Evolutionary conservation across 2,113 vertebrate species (phyloP), one percentile per base, ranked within the genome.

Genomic region (Oncorhynchus masou): DNA sequence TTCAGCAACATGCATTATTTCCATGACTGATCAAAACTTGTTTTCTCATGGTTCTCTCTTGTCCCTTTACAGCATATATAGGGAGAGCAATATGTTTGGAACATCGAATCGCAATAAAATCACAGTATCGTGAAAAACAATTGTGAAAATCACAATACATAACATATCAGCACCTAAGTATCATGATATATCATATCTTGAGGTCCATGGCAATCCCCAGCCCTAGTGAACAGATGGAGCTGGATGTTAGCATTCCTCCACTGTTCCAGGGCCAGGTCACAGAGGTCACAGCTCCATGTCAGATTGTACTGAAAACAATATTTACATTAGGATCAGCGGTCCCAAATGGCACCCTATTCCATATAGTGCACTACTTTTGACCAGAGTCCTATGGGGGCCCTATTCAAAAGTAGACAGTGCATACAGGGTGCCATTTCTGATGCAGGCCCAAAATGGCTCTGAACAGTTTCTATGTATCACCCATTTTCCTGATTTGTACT

Each of bases 181-280:
- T 34, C 34, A 1, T 34, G 34, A 34, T 7, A 34, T 34, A 34
- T 34, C 31, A 34, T 34, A 34, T 7, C 1, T 6, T 34, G 34
- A 34, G 31, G 31, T 34, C 31, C 6, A 1, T 34, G 31, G 6
- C 31, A 34, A 34, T 34, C 6, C 31, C 31, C 6, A 34, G 31
- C 31, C 31, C 31, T 7, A 34, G 31, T 7, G 31, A 87, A 78
- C 89, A 89, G 87, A 91, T 89, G 87, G 87, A 71, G 24, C 79
- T 79, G 74, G 22, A 48, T 85, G 88, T 90, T 87, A 76, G 83
- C 80, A 77, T 70, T 76, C 68, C 51, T 82, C 69, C 11, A 45
- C 57, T 51, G 49, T 51, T 4, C n/a, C 68, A 74, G 77, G 76
- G 77, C 76, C 81, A 62, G 90, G 87, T 88, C 88, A 86, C 48